phyloP scores from a whole-genome alignment of 1,140 invertebrate species.

The Thalassaphorura encarpata region DNA sequence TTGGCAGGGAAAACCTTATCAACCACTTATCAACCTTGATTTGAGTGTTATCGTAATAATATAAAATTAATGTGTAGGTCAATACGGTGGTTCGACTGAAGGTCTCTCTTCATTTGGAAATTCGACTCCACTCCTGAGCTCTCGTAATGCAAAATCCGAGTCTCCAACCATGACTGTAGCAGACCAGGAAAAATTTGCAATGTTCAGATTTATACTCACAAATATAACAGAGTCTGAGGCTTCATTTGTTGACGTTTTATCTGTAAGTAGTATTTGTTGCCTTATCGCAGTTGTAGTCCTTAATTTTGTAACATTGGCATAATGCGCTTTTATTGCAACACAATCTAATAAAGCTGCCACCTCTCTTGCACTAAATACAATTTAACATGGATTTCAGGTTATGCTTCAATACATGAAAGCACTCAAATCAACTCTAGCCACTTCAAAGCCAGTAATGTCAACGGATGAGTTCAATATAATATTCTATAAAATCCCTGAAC shows the following conservation, averaged over 20 bases:
- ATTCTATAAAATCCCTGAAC: conserved; percentile 84
- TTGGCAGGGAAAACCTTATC: too few relatives aligned
- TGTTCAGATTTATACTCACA: conserved; percentile 70
- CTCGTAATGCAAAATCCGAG: conserved; percentile 8
- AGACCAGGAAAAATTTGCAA: conserved; percentile 58
- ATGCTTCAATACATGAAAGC: conserved; percentile 88
- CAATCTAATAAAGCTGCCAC: too few relatives aligned
- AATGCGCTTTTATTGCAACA: conserved; percentile 40
- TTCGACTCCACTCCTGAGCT: too few relatives aligned
- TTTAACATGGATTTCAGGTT: too few relatives aligned
- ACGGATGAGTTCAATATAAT: conserved; percentile 81
- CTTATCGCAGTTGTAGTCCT: too few relatives aligned
- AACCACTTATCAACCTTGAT: too few relatives aligned
- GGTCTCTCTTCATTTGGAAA: too few relatives aligned
- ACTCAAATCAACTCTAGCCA: conserved; percentile 70
- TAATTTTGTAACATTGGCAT: not conserved
- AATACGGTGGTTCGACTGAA: not conserved
- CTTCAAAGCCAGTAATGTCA: conserved; percentile 78
- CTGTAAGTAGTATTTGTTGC: too few relatives aligned
- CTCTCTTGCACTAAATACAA: too few relatives aligned
- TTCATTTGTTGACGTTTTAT: conserved; percentile 75
- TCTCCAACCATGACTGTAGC: conserved; percentile 34
- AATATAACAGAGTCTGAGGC: conserved; percentile 85
- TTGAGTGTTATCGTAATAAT: too few relatives aligned
- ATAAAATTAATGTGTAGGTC: too few relatives aligned